Percentiles rank a stretch among this genome's conserved stretches.
Conservation (phyloP, 2,797 vertebrate species). For the Galaxias olidus region DNA sequence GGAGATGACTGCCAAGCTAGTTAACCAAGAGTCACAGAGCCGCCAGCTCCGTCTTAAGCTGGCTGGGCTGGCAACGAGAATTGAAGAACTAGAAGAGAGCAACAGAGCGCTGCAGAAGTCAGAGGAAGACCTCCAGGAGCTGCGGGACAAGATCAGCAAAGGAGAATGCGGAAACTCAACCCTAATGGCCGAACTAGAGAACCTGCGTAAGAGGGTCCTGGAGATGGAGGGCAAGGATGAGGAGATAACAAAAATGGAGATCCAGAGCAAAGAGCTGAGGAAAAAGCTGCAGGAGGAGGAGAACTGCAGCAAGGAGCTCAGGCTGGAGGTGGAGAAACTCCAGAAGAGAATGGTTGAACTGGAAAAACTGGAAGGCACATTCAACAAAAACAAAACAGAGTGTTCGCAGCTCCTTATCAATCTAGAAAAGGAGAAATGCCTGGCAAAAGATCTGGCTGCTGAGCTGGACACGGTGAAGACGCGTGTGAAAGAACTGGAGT, state of each 20-base stretch:
- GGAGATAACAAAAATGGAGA: slow-evolving; percentile 91
- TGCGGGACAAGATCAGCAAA: slow-evolving; percentile 89
- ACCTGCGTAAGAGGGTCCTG: slow-evolving; percentile 87
- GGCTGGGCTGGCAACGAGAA: slow-evolving; percentile 75
- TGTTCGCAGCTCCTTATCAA: slow-evolving; percentile 83
- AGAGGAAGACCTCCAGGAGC: slow-evolving; percentile 88
- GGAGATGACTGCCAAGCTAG: slow-evolving; percentile 86
- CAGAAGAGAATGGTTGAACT: slow-evolving; percentile 91
- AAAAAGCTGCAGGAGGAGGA: slow-evolving; percentile 90
- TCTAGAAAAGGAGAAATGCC: slow-evolving; percentile 87
- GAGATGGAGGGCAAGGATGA: slow-evolving; percentile 99
- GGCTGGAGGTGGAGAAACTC: slow-evolving; percentile 88
- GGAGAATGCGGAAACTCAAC: slow-evolving; percentile 89
- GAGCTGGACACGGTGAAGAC: slow-evolving; percentile 86
- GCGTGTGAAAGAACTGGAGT: slow-evolving; percentile 86
- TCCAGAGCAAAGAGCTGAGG: slow-evolving; percentile 87
- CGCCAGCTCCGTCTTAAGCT: slow-evolving; percentile 87
- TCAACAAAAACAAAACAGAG: slow-evolving; percentile 84
- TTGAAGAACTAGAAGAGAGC: slow-evolving; percentile 90
- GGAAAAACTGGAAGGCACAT: slow-evolving; percentile 88
- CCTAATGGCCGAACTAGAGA: slow-evolving; percentile 91
- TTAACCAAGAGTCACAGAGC: slow-evolving; percentile 84
- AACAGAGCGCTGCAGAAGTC: slow-evolving; percentile 85
- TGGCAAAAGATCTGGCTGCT: slow-evolving; percentile 82
- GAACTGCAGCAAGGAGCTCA: slow-evolving; percentile 84